Evolutionary conservation across 2,797 vertebrate genomes (phyloP).

Genomic region (Rhinoraja longicauda): DNA sequence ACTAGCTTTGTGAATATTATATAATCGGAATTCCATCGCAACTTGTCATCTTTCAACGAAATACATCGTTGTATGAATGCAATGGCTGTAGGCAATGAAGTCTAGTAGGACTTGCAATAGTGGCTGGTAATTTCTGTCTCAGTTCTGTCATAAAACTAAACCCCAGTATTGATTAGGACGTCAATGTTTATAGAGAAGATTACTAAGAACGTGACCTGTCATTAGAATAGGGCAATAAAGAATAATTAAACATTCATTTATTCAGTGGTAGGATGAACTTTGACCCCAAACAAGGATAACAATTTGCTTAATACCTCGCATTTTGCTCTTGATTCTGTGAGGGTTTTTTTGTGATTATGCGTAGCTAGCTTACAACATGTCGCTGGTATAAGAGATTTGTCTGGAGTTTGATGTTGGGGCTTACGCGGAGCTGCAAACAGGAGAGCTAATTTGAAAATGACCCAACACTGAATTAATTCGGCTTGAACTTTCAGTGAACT

Average conservation of each 20-base stretch:
- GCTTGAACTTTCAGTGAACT: conserved; percentile 75
- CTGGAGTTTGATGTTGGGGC: conserved; percentile 10
- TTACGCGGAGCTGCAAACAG: conserved; percentile 49
- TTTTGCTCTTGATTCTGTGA: conserved; percentile 15
- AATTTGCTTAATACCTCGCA: conserved; percentile 37
- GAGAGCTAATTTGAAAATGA: conserved; percentile 67
- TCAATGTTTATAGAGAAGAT: conserved; percentile 8
- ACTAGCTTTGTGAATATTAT: not conserved
- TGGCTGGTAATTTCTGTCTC: conserved; percentile 23
- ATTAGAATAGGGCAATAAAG: conserved; percentile 55
- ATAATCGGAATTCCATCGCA: not conserved
- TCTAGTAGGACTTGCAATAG: conserved; percentile 3
- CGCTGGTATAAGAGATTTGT: conserved; percentile 18
- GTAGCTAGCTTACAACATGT: not conserved
- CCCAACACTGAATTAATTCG: conserved; percentile 71
- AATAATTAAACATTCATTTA: conserved; percentile 56
- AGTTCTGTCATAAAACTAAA: conserved; percentile 37
- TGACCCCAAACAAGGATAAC: conserved; percentile 49
- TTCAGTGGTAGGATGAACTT: conserved; percentile 59
- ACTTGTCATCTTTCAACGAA: conserved; percentile 18
- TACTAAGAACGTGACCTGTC: conserved; percentile 51
- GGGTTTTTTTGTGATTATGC: conserved; percentile 28
- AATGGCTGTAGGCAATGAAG: conserved; percentile 18
- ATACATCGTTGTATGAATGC: conserved; percentile 24
- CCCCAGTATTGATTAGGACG: conserved; percentile 35